These are phyloP conservation scores for Microcebus murinus DNA, from an alignment of 2,113 vertebrate genomes.

Conservation along the genomic window DNA sequence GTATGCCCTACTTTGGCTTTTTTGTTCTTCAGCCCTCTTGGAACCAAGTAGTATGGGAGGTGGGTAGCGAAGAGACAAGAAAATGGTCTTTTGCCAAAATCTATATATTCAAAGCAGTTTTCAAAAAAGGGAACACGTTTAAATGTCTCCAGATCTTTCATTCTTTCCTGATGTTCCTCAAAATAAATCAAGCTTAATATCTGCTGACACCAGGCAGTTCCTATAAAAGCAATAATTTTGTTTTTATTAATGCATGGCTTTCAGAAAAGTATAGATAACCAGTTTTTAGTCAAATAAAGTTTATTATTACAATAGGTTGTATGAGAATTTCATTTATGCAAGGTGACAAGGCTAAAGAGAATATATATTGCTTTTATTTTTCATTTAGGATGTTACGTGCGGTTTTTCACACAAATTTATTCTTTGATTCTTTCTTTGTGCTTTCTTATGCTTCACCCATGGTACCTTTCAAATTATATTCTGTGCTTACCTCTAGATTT, in stretches of 20 bases:
- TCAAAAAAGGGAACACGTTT: conserved; percentile 52
- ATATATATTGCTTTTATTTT: too few species aligned
- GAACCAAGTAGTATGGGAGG: conserved; percentile 79
- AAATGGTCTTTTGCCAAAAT: not conserved
- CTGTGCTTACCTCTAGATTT: too few species aligned
- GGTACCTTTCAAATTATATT: too few species aligned
- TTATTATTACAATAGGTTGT: too few species aligned
- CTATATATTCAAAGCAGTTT: accelerated
- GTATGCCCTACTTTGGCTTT: conserved; percentile 73
- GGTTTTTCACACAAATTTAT: too few species aligned
- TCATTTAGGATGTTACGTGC: too few species aligned
- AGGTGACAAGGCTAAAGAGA: too few species aligned
- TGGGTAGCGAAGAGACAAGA: conserved; percentile 73
- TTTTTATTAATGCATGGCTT: not conserved
- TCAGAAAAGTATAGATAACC: too few species aligned
- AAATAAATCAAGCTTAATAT: conserved; percentile 80
- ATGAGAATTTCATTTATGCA: too few species aligned
- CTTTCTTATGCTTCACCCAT: too few species aligned
- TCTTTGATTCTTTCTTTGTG: too few species aligned
- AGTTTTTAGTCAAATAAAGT: too few species aligned
- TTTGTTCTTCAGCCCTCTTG: conserved; percentile 75
- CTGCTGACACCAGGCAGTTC: conserved; percentile 83
- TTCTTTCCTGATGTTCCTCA: conserved; percentile 73
- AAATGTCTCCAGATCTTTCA: not conserved
- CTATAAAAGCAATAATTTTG: conserved; percentile 51